phyloP scores from a whole-genome alignment of 2,888 invertebrate species.

The Empis livida region DNA sequence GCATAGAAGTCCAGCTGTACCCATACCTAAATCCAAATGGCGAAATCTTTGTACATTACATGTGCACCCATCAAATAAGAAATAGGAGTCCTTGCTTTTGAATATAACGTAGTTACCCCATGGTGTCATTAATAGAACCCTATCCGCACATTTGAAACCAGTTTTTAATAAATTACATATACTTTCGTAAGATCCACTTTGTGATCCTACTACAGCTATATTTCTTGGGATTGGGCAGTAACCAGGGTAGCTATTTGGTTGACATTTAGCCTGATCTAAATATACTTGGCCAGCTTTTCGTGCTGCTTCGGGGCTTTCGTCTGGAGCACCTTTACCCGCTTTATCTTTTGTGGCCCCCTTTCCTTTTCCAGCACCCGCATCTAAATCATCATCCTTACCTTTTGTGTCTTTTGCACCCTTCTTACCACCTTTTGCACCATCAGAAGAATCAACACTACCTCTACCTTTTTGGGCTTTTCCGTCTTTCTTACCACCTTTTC shows the following conservation, averaged over 20 bases:
- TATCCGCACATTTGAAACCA: constrained; percentile 27
- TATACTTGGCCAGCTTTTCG: not conserved
- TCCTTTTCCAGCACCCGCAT: no score
- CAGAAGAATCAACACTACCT: no score
- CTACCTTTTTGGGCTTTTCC: not conserved
- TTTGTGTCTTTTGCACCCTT: not conserved
- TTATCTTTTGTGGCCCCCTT: no score
- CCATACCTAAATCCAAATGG: constrained; percentile 26
- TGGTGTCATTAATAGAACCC: constrained; percentile 28
- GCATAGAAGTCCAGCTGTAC: constrained; percentile 27
- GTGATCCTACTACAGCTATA: constrained; percentile 30
- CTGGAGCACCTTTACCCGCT: no score
- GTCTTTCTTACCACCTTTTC: not conserved
- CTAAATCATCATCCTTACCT: no score
- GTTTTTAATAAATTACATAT: constrained; percentile 21
- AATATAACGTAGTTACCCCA: constrained; percentile 33
- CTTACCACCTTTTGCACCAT: no score
- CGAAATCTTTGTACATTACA: constrained; percentile 30
- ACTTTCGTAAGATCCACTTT: constrained; percentile 28
- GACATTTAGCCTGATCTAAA: constrained; percentile 10
- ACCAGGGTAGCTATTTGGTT: constrained; percentile 25
- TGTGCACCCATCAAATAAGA: constrained; percentile 30
- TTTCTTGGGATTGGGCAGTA: constrained; percentile 18
- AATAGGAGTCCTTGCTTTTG: constrained; percentile 18
- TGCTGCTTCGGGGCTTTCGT: not conserved